Evolutionary conservation across 2,888 invertebrate species (phyloP), one percentile per base, ranked within the genome.

Genomic region (Carcina quercana): DNA sequence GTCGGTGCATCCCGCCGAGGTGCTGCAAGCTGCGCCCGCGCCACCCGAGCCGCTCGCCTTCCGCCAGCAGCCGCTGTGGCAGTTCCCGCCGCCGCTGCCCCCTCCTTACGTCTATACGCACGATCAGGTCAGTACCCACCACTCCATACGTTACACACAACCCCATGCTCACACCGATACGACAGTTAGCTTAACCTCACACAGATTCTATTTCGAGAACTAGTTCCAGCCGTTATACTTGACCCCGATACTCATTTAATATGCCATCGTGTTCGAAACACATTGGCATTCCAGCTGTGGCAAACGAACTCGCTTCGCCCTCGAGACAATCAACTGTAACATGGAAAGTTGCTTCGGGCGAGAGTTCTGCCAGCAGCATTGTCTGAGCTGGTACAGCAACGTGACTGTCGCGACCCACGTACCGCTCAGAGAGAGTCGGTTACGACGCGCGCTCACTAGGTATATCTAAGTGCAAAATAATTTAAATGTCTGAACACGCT

Each of bases 21-120:
- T 89, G 43, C 86, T 89, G 45, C 87, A 88, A 53, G 84, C 87
- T 51, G 75, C 87, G 33, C 75, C 78, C 48, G 68, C 67, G 43
- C 59, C 70, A 38, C 69, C 72, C 60, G 86, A 88, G 63, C 86
- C 88, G 43, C 80, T 87, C 57, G 86, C 87, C 57, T 89, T 87
- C 68, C 79, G 87, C 58, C 88, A 90, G 72, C 89, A 88, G 75
- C 89, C 91, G 55, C 86, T 91, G 68, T 94, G 93, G 94, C 91
- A 92, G 73, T 93, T 92, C 75, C 93, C 92, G 65, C 92, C 92
- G 58, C 91, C 91, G 74, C 88, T 89, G 71, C 89, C 90, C 61
- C 89, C 90, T 68, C 91, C 91, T 76, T 91, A 90, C 84, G 86
- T 91, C 89, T 91, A 84, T 82, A 70, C 79, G 67, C 91, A 89